A percentile compares a stretch with the other conserved stretches of the same genome.
Conservation (phyloP, 2,113 vertebrate genomes). For the Tonatia bakeri region DNA sequence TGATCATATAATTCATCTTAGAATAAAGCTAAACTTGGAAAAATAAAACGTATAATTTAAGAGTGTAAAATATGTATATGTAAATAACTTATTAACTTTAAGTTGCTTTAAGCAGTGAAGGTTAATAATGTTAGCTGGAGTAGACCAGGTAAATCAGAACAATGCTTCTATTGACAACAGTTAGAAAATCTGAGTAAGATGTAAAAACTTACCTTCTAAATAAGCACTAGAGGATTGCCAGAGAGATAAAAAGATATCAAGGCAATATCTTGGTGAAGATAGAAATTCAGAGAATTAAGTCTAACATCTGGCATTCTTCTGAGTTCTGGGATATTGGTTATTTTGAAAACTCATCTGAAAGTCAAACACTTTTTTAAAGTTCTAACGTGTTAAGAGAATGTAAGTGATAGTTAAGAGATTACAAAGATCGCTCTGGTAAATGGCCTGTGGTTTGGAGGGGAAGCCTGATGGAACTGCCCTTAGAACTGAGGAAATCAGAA, state of each 20-base stretch:
- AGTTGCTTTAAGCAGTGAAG: not conserved
- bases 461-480: not conserved
- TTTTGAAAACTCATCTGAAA: not conserved
- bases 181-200: not conserved
- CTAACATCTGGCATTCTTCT: not conserved
- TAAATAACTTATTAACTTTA: not conserved
- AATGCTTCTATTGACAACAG: not conserved
- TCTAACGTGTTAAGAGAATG: not conserved
- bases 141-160: not conserved
- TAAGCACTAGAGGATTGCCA: not conserved
- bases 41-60: not conserved
- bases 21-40: not conserved
- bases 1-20: not conserved
- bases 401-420: not conserved
- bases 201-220: not conserved
- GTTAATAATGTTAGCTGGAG: not conserved
- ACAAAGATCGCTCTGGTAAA: not conserved
- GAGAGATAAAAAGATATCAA: not conserved
- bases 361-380: not conserved
- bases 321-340: not conserved
- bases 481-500: not conserved
- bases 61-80: not conserved
- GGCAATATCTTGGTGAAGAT: not conserved
- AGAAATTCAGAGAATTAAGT: not conserved
- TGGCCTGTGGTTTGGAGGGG: not conserved